A percentile compares a stretch with the other conserved stretches of the same genome.
Conservation (phyloP, 2,888 invertebrate genomes). For the Smittia aterrima region DNA sequence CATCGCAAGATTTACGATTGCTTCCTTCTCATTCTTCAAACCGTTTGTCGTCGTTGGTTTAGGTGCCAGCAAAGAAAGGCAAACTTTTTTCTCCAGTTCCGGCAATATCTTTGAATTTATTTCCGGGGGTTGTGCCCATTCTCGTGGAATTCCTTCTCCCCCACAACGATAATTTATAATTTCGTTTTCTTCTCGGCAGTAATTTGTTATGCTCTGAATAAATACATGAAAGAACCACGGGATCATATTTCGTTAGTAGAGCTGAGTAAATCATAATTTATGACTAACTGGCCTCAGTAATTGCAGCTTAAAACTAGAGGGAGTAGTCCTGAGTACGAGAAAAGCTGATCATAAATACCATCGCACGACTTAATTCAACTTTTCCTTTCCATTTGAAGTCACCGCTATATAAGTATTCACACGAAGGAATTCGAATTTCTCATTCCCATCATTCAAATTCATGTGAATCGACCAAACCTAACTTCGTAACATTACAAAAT, state of each 20-base stretch:
- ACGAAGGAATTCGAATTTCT: not conserved
- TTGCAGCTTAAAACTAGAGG: not conserved
- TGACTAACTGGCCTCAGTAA: not conserved
- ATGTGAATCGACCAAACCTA: too few species aligned
- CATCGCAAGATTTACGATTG: not conserved
- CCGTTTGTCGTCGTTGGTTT: not conserved
- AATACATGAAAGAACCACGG: not conserved
- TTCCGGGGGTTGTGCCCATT: not conserved
- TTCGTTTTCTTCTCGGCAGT: not conserved
- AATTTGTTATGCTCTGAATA: not conserved
- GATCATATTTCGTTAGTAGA: not conserved
- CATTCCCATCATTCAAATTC: too few species aligned
- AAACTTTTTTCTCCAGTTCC: not conserved
- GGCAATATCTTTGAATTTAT: slow-evolving; percentile 11
- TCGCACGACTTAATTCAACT: too few species aligned
- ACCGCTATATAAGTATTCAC: too few species aligned
- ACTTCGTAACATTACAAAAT: too few species aligned
- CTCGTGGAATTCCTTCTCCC: not conserved
- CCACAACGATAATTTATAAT: not conserved
- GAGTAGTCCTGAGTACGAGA: too few species aligned
- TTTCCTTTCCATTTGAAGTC: too few species aligned
- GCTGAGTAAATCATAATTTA: not conserved
- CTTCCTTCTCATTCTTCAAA: not conserved
- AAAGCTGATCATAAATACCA: too few species aligned
- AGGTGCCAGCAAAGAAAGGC: not conserved